These are phyloP conservation scores for Arion vulgaris DNA, from an alignment of 1,140 invertebrate genomes.

Conservation along the genomic window DNA sequence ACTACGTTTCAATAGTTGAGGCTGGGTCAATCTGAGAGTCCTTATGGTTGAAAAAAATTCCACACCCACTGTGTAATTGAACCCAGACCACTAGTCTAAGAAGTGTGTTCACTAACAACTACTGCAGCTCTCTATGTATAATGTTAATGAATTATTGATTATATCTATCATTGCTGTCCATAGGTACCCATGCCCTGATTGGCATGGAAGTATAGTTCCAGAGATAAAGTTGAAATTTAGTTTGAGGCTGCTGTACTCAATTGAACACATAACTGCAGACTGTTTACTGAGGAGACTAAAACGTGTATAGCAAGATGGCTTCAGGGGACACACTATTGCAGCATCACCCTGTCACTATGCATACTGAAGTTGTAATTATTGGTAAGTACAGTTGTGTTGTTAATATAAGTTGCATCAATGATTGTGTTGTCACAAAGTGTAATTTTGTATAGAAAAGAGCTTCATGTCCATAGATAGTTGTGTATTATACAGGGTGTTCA, in stretches of 20 bases:
- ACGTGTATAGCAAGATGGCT: background rate
- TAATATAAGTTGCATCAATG: background rate
- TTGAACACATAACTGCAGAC: background rate
- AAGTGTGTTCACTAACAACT: too few species aligned
- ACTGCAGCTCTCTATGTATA: too few species aligned
- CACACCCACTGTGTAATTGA: too few species aligned
- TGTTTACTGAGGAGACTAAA: background rate
- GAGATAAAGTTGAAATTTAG: background rate
- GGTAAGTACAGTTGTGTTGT: conserved; percentile 38
- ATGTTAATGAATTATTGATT: too few species aligned
- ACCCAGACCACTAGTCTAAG: too few species aligned
- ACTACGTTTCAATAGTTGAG: too few species aligned
- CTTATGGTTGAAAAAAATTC: too few species aligned
- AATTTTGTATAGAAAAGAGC: too few species aligned
- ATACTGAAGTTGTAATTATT: conserved; percentile 52
- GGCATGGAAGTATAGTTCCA: conserved; percentile 1
- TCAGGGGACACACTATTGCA: background rate
- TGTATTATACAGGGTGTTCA: too few species aligned
- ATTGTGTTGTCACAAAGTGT: too few species aligned
- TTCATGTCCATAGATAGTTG: too few species aligned
- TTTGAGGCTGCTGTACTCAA: background rate
- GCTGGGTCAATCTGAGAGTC: too few species aligned
- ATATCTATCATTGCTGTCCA: background rate
- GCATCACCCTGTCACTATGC: background rate
- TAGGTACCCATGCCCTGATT: background rate